These are phyloP conservation scores for Rotaria sp. DNA, from an alignment of 2,888 invertebrate genomes.

Conservation along the genomic window DNA sequence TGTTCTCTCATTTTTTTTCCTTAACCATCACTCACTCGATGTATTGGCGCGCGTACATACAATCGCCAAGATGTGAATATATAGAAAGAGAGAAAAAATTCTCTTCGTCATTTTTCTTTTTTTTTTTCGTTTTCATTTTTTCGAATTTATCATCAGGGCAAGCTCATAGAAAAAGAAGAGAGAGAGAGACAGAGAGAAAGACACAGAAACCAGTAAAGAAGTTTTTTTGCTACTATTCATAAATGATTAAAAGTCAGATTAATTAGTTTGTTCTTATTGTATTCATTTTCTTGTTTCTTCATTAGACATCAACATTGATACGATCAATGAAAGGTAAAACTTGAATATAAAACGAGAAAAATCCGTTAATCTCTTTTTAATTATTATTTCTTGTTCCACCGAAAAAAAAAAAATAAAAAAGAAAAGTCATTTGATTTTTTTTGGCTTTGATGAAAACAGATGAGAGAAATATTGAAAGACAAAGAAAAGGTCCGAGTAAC, in stretches of 20 bases:
- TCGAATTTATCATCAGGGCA: not conserved
- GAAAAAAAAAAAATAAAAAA: not conserved
- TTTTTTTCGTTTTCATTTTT: not conserved
- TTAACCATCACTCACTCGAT: constrained; percentile 4
- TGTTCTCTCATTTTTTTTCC: constrained; percentile 21
- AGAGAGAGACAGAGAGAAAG: not conserved
- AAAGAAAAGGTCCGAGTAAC: not conserved
- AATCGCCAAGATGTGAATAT: not conserved
- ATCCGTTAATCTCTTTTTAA: constrained; percentile 21
- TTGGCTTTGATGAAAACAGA: not conserved
- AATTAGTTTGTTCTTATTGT: not conserved
- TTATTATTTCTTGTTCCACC: not conserved
- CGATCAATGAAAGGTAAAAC: constrained; percentile 1
- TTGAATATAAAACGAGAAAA: not conserved
- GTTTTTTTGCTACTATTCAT: not conserved
- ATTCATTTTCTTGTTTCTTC: not conserved
- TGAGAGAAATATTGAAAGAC: constrained; percentile 13
- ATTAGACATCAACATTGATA: not conserved
- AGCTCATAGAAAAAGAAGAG: too few species aligned
- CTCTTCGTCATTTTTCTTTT: not conserved
- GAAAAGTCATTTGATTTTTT: not conserved
- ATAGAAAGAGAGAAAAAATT: not conserved
- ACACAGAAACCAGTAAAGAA: not conserved
- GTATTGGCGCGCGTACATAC: constrained; percentile 4
- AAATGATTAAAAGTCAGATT: not conserved